Base-by-base conservation (phyloP, 2,113 vertebrate species). In the Bufo bufo region DNA sequence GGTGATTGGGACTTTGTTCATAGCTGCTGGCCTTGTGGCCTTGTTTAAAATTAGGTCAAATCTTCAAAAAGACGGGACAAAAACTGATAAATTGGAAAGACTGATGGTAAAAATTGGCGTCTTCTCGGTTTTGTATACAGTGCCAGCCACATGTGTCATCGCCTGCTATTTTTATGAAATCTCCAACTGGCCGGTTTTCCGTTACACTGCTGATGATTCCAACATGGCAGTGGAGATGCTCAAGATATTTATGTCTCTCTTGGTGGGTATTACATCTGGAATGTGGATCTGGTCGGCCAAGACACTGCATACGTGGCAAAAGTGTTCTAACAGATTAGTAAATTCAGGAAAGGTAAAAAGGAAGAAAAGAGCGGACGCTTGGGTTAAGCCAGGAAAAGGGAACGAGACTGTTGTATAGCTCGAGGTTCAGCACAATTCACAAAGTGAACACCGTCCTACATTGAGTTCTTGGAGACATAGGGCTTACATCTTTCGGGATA, bases 261-360 rank as follows among this genome's bases (percentile, higher is more conserved):
- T 99, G 10, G 98, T 99, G 88, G 98, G 98, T 90, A 99, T 99
- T 92, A 99, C 98, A 0, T 99, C 98, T 3, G 97, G 98, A 89
- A 99, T 99, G 98, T 99, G 98, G 98, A 99, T 99, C 92, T 99
- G 98, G 98, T 99, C 98, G 0, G 98, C 98, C 81, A 99, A 99
- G 91, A 99, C 98, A 12, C 95, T 99, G 61, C 97, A 99, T 93
- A 99, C 98, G 0, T 99, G 98, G 98, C 97, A 98, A 92, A 98
- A 97, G 90, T 99, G 98, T 93, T 96, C 97, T 0, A 95, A 95
- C 88, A 95, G 96, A 89, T 93, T 99, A 88, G 94, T 99, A 91
- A 96, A 95, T 92, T 96, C 95, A 79, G 96, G 95, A 93, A 97
- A 92, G 92, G 96, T 96, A 84, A 97, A 97, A 90, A 92, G 95